phyloP scores from a whole-genome alignment of 1,140 invertebrate genomes.

The Platyscapa corneri region DNA sequence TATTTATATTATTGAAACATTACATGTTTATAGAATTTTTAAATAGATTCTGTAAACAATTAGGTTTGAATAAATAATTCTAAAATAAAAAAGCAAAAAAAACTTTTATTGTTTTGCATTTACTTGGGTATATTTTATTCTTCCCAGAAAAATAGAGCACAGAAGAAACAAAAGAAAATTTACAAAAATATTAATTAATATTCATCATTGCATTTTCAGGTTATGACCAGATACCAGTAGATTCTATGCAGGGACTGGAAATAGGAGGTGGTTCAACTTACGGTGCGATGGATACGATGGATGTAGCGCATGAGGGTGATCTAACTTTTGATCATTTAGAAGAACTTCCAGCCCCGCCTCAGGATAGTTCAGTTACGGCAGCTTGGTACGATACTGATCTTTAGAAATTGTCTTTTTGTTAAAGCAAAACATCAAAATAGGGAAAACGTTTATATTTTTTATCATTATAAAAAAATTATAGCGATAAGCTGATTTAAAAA shows the following conservation, averaged over 20 bases:
- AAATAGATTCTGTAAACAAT: neutral
- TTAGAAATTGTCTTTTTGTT: constrained; percentile 68
- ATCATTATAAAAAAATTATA: constrained; percentile 11
- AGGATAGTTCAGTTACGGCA: constrained; percentile 91
- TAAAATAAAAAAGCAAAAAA: neutral
- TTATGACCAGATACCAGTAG: constrained; percentile 97
- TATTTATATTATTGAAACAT: too few relatives aligned
- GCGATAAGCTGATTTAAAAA: neutral
- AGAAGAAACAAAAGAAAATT: neutral
- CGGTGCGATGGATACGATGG: constrained; percentile 89
- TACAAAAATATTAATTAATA: neutral
- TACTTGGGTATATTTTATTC: neutral
- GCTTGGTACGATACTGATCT: constrained; percentile 98
- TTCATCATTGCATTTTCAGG: constrained; percentile 74
- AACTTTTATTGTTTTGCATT: neutral
- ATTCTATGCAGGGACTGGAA: constrained; percentile 95
- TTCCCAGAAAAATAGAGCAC: constrained; percentile 1
- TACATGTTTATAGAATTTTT: too few relatives aligned
- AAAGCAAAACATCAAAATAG: constrained; percentile 16
- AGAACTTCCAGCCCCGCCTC: constrained; percentile 88
- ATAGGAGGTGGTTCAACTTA: constrained; percentile 85
- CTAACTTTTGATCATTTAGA: constrained; percentile 89
- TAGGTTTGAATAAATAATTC: constrained; percentile 8
- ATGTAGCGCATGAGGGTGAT: constrained; percentile 85
- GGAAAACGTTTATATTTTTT: constrained; percentile 18